Conservation (phyloP, 2,113 vertebrate genomes). For the Crocuta crocuta region DNA sequence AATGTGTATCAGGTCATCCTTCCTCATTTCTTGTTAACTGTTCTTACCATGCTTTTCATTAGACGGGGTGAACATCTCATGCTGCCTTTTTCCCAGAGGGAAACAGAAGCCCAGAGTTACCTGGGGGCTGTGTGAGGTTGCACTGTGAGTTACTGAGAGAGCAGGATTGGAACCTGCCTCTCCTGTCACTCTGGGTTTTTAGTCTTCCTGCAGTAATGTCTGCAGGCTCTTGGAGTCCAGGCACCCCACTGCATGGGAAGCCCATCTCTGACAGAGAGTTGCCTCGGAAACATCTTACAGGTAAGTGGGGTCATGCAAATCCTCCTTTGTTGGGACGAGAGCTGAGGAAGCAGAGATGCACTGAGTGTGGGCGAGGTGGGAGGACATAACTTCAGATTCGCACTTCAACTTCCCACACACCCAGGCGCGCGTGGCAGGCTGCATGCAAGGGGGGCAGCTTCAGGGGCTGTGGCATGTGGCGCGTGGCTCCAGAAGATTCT, state of each 20-base stretch:
- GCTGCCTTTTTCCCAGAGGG: background rate
- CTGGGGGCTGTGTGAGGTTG: background rate
- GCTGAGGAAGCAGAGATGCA: background rate
- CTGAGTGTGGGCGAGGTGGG: background rate
- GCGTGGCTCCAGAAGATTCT: rapidly evolving
- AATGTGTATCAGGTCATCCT: background rate
- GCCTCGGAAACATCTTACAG: background rate
- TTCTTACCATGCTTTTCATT: background rate
- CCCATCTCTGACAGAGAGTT: background rate
- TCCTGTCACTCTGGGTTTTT: background rate
- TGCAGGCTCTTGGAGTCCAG: rapidly evolving
- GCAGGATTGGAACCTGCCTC: rapidly evolving
- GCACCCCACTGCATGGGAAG: background rate
- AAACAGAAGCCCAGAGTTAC: background rate
- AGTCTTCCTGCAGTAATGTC: background rate
- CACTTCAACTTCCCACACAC: rapidly evolving
- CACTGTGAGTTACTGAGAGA: background rate
- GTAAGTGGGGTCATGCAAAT: no score
- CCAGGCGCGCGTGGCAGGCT: no score
- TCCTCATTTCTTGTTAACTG: background rate
- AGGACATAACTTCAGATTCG: no score
- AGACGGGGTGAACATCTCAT: background rate
- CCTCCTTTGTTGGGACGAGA: no score
- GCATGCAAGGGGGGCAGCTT: no score
- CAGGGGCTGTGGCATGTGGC: background rate